Percentiles rank a stretch among this genome's conserved stretches.
Conservation (phyloP, 2,888 invertebrate genomes). For the Drosophila helvetica region DNA sequence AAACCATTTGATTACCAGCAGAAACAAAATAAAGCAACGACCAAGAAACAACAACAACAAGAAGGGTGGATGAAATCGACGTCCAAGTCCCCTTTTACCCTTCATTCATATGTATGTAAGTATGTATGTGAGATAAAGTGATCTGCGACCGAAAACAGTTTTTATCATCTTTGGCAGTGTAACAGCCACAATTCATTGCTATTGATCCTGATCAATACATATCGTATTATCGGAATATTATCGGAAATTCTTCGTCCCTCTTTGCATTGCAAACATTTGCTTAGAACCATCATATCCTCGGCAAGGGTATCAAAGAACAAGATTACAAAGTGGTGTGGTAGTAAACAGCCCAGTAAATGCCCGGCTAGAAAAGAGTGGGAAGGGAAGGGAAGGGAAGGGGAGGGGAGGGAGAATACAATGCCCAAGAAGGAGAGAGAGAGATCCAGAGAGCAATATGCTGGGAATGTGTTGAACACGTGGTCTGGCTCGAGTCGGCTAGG, state of each 20-base stretch:
- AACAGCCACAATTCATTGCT: not conserved
- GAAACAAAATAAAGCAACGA: constrained; percentile 50
- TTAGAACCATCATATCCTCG: not conserved
- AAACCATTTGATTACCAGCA: constrained; percentile 71
- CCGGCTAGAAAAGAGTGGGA: not conserved
- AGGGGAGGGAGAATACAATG: constrained; percentile 13
- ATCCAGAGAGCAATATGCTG: constrained; percentile 62
- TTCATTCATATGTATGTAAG: not conserved
- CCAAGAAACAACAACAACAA: constrained; percentile 17
- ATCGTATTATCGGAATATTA: not conserved
- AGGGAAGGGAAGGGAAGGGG: not conserved
- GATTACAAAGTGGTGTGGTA: not conserved
- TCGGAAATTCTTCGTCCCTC: not conserved
- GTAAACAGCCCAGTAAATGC: not conserved
- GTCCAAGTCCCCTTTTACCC: not conserved
- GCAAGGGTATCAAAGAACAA: not conserved
- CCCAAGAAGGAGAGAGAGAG: constrained; percentile 3
- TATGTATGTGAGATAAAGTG: no score
- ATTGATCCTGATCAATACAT: not conserved
- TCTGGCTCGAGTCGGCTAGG: constrained; percentile 18
- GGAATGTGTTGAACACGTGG: constrained; percentile 77
- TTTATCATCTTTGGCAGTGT: not conserved
- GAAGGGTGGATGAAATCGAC: constrained; percentile 1
- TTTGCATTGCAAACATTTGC: not conserved
- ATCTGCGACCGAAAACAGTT: not conserved